These are phyloP conservation scores for Polyodon spathula DNA, from an alignment of 2,113 vertebrate species.

Conservation along the genomic window DNA sequence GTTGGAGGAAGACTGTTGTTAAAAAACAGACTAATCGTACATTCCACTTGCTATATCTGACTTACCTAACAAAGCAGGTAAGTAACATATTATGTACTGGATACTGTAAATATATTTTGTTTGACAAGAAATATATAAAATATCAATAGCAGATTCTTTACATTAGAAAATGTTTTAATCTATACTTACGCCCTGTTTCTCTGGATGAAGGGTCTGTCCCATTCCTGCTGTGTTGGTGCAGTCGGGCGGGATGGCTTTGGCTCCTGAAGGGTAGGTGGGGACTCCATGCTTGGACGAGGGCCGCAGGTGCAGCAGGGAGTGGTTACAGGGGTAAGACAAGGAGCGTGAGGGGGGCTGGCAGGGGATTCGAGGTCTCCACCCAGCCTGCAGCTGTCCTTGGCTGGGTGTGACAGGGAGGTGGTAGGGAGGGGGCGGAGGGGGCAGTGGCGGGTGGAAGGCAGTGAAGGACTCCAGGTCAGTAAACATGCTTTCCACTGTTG, in stretches of 20 bases:
- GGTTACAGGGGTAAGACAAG: slow-evolving; percentile 92
- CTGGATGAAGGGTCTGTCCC: slow-evolving; percentile 64
- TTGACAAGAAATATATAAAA: no score
- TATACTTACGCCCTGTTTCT: slow-evolving; percentile 76
- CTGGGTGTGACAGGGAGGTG: slow-evolving; percentile 78
- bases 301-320: slow-evolving; percentile 74
- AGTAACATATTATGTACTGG: no score
- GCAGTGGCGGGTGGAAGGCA: slow-evolving; percentile 86
- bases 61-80: no score
- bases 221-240: slow-evolving; percentile 70
- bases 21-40: slow-evolving; percentile 14
- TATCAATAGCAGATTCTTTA: no score
- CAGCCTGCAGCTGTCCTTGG: slow-evolving; percentile 78
- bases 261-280: slow-evolving; percentile 65
- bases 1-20: slow-evolving; percentile 40
- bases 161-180: background rate
- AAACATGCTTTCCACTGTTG: slow-evolving; percentile 87
- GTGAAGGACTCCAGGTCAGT: slow-evolving; percentile 87
- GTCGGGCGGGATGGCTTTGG: slow-evolving; percentile 76
- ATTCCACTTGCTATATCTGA: no score
- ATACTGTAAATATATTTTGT: no score
- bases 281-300: slow-evolving; percentile 61
- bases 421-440: slow-evolving; percentile 89
- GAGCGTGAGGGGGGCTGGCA: slow-evolving; percentile 85
- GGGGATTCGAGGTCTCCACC: slow-evolving; percentile 84